Conservation (phyloP, 2,797 vertebrate genomes). For the Falco columbarius region DNA sequence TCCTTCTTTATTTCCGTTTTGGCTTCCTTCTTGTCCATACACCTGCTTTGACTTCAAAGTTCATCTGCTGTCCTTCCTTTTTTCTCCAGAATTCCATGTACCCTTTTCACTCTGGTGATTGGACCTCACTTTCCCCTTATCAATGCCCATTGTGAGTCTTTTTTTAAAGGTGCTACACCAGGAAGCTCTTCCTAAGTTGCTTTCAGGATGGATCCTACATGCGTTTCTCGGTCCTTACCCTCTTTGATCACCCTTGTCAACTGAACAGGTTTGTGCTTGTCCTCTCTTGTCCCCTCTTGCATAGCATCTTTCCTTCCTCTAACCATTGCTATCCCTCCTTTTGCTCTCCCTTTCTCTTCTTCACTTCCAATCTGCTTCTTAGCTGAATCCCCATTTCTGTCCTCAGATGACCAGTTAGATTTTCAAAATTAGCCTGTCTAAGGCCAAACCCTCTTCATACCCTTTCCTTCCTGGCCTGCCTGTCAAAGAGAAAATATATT, state of each 20-base stretch:
- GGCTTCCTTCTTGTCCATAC: neutral
- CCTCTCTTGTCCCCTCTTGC: neutral
- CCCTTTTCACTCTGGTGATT: neutral
- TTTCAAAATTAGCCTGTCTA: neutral
- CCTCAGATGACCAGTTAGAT: neutral
- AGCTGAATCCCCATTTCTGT: neutral
- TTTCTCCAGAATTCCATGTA: neutral
- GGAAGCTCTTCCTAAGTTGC: neutral
- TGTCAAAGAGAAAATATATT: neutral
- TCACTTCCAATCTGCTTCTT: neutral
- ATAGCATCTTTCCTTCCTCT: neutral
- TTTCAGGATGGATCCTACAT: neutral
- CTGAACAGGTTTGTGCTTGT: neutral
- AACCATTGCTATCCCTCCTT: accelerated
- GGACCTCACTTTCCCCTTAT: neutral
- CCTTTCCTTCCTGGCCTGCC: neutral
- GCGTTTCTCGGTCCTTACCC: neutral
- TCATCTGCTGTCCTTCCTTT: neutral
- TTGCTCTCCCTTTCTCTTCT: neutral
- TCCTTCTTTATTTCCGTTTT: neutral
- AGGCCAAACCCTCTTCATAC: neutral
- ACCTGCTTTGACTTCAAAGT: neutral
- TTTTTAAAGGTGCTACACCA: neutral
- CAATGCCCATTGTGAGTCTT: neutral
- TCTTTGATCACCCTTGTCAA: neutral